These are phyloP conservation scores for Rhinatrema bivittatum DNA, from an alignment of 2,797 vertebrate genomes.

Conservation along the genomic window DNA sequence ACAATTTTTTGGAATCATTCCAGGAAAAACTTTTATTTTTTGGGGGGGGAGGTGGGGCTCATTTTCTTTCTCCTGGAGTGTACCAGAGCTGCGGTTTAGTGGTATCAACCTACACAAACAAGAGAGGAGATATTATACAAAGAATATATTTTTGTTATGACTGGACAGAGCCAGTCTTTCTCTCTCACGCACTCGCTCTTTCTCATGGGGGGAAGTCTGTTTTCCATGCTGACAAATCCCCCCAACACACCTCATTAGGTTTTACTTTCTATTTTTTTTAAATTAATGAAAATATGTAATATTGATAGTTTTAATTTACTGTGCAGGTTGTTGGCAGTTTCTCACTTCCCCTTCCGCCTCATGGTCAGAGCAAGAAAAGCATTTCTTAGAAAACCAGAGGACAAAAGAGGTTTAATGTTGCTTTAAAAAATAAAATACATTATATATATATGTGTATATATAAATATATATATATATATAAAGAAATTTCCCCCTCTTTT, in stretches of 20 bases:
- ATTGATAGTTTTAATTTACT: constrained; percentile 75
- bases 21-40: constrained; percentile 68
- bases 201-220: no score
- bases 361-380: constrained; percentile 51
- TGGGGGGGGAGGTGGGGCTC: constrained; percentile 43
- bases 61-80: constrained; percentile 40
- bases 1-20: constrained; percentile 91
- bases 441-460: constrained; percentile 59
- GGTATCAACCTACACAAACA: constrained; percentile 16
- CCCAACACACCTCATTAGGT: constrained; percentile 41
- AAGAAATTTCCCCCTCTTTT: constrained; percentile 57
- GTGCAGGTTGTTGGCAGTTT: constrained; percentile 64
- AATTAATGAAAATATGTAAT: constrained; percentile 77
- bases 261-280: constrained; percentile 66
- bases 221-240: not conserved
- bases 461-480: constrained; percentile 52
- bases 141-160: constrained; percentile 78
- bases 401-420: constrained; percentile 69
- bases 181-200: constrained; percentile 56
- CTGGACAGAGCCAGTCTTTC: constrained; percentile 63
- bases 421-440: constrained; percentile 59
- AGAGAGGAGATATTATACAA: constrained; percentile 64
- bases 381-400: constrained; percentile 60
- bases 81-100: constrained; percentile 30
- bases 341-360: constrained; percentile 58